These are phyloP conservation scores for Sparus aurata DNA, from an alignment of 2,797 vertebrate species.

Conservation along the genomic window DNA sequence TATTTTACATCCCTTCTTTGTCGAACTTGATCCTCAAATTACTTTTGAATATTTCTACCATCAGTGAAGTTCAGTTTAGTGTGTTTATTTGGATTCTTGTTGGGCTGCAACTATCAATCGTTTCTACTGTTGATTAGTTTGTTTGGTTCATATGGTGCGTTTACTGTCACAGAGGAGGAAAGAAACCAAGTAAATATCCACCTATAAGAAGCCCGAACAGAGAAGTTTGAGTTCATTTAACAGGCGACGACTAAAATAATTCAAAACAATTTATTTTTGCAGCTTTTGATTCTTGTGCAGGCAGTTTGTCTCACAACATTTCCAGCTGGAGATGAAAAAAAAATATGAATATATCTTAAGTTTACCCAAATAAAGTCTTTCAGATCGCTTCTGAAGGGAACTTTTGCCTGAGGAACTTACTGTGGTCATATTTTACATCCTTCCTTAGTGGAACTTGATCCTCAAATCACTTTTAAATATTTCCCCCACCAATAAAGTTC, in stretches of 20 bases:
- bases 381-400: conserved; percentile 18
- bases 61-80: neutral
- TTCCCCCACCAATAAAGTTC: neutral
- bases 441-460: no score
- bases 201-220: no score
- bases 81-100: neutral
- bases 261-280: conserved; percentile 38
- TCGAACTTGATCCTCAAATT: no score
- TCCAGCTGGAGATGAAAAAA: neutral
- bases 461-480: no score
- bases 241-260: no score
- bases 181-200: no score
- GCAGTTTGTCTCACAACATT: neutral
- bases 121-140: no score
- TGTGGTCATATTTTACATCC: conserved; percentile 10
- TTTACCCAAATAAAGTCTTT: neutral
- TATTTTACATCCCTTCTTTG: conserved; percentile 13
- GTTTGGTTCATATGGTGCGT: no score
- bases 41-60: neutral
- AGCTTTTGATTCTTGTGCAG: no score
- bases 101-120: no score
- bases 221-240: no score
- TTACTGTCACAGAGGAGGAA: no score
- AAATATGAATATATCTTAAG: conserved; percentile 10
- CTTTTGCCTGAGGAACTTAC: conserved; percentile 8